Evolutionary conservation across 1,140 invertebrate genomes (phyloP), one percentile per base, ranked within the genome.

Genomic region (Achatina immaculata): DNA sequence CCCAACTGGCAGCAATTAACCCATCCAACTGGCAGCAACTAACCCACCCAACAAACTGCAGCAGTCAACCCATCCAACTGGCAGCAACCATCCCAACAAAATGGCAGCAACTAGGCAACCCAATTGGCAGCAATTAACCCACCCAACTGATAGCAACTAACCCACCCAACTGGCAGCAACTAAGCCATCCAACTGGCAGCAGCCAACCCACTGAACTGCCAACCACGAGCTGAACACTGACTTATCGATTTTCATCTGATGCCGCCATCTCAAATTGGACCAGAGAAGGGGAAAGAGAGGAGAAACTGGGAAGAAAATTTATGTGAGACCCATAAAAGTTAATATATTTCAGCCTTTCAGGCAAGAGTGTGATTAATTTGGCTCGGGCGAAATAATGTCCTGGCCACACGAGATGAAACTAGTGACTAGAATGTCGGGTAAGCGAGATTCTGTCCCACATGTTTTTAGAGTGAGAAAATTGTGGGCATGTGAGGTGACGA

Each of bases 311-410:
- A n/a, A 36, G 40, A 65, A 0, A 58, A 40, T 62, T 24, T 24
- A 62, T 36, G 2, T 31, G 75, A 21, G 62, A 24, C 55, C 34
- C 0, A 77, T n/a, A 62, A 62, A 40, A 40, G 24, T 4, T 68
- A 68, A 3, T 6, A 34, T 69, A 28, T 62, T 31, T 62, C 58
- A 31, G 28, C 6, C 58, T 62, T 34, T 1, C 31, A 62, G 58
- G 28, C n/a, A n/a, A 62, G n/a, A 62, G 58, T 62, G 28, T 21
- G 58, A 62, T 62, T 62, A 21, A 62, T 62, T 62, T 62, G 58
- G n/a, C 58, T 62, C 19, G 4, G 28, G 1, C 28, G 58, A 34
- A 31, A 62, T 62, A 2, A 62, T 4, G 28, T 62, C 21, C 19
- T 31, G 58, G 1, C 28, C 31, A 28, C n/a, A 31, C 28, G 58